Evolutionary conservation across 2,113 vertebrate species (phyloP).

Genomic region (Craseonycteris thonglongyai): DNA sequence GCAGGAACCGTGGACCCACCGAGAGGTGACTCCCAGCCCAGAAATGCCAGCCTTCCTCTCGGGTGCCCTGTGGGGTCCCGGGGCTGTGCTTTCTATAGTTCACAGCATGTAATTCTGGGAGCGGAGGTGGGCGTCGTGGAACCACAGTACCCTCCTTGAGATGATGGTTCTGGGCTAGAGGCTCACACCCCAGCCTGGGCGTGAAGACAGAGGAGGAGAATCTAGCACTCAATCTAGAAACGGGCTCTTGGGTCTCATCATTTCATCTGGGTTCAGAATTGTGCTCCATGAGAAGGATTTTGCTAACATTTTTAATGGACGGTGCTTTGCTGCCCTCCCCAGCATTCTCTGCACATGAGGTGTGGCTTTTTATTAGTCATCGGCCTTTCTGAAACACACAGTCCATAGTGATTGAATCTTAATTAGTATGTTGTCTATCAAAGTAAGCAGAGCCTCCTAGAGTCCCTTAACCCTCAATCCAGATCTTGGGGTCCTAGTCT

Average conservation of each 20-base stretch:
- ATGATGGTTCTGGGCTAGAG: neutral
- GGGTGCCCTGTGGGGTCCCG: neutral
- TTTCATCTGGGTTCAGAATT: neutral
- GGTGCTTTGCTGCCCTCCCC: neutral
- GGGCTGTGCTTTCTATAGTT: neutral
- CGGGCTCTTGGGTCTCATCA: neutral
- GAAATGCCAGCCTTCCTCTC: slow-evolving; percentile 49
- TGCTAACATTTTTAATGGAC: neutral
- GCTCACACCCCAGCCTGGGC: fast-evolving
- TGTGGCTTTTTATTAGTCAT: neutral
- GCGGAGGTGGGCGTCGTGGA: fast-evolving
- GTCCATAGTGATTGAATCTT: neutral
- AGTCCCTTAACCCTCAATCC: neutral
- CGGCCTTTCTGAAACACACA: neutral
- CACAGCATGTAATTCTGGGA: neutral
- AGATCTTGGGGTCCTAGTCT: neutral
- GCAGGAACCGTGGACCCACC: neutral
- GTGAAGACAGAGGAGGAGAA: too few relatives aligned
- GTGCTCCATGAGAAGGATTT: neutral
- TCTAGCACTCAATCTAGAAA: fast-evolving
- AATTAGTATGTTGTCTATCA: neutral
- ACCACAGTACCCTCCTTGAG: neutral
- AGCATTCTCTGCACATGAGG: fast-evolving
- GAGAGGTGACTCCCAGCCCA: neutral
- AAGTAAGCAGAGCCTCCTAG: neutral